phyloP scores from a whole-genome alignment of 2,113 vertebrate species.

The Abramis brama region DNA sequence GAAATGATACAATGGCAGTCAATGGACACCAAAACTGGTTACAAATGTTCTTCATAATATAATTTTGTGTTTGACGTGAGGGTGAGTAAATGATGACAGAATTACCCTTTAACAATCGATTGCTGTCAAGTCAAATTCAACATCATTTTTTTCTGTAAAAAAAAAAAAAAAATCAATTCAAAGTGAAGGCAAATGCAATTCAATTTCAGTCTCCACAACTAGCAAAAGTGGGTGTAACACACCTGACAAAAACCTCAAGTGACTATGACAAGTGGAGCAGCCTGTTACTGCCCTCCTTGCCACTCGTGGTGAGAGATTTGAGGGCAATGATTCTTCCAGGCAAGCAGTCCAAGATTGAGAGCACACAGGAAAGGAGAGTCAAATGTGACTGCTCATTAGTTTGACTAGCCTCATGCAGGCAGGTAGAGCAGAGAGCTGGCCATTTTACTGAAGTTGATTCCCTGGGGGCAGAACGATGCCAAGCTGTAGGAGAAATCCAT shows the following conservation, averaged over 20 bases:
- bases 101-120: background rate
- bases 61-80: background rate
- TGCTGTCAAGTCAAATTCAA: background rate
- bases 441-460: conserved; percentile 41
- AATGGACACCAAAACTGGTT: background rate
- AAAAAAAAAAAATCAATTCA: background rate
- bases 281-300: conserved; percentile 30
- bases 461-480: conserved; percentile 11
- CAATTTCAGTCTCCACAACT: background rate
- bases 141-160: background rate
- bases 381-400: conserved; percentile 52
- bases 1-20: background rate
- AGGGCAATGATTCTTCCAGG: conserved; percentile 40
- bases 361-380: conserved; percentile 39
- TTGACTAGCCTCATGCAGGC: conserved; percentile 39
- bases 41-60: background rate
- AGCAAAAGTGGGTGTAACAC: background rate
- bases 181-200: background rate
- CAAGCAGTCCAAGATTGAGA: conserved; percentile 46
- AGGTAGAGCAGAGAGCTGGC: conserved; percentile 42
- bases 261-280: conserved; percentile 36
- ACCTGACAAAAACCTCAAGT: conserved; percentile 19
- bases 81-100: background rate
- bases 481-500: conserved; percentile 32
- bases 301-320: conserved; percentile 29